These are phyloP conservation scores for Limnephilus rhombicus DNA, from an alignment of 2,888 invertebrate species.

Conservation along the genomic window DNA sequence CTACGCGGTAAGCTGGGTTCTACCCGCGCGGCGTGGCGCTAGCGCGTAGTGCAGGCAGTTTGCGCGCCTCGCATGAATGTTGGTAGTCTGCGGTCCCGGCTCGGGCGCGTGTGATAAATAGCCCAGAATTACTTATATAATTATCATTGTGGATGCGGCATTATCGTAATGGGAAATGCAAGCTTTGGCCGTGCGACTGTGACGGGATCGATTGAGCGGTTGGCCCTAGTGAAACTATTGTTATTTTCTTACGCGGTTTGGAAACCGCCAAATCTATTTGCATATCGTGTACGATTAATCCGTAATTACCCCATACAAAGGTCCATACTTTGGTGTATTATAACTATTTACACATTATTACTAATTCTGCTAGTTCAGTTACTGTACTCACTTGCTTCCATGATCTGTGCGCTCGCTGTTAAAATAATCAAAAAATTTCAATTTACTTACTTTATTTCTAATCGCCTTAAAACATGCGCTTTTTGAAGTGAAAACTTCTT, in stretches of 20 bases:
- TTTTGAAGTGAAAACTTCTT: too few relatives aligned
- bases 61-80: slow-evolving; percentile 31
- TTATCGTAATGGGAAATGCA: slow-evolving; percentile 54
- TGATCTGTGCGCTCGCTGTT: too few relatives aligned
- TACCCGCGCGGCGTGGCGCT: not conserved
- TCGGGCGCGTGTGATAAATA: slow-evolving; percentile 52
- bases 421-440: too few relatives aligned
- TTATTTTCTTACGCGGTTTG: slow-evolving; percentile 46
- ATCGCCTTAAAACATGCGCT: too few relatives aligned
- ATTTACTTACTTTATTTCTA: too few relatives aligned
- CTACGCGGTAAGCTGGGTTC: not conserved
- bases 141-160: slow-evolving; percentile 37
- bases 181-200: slow-evolving; percentile 51
- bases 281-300: not conserved
- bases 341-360: too few relatives aligned
- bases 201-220: slow-evolving; percentile 57
- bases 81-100: slow-evolving; percentile 51
- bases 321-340: not conserved
- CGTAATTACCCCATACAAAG: not conserved
- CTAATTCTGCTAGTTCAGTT: too few relatives aligned
- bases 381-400: too few relatives aligned
- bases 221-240: slow-evolving; percentile 56
- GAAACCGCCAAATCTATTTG: slow-evolving; percentile 22
- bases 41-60: not conserved
- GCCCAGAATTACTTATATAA: slow-evolving; percentile 54